Base-by-base conservation (phyloP, 1,140 invertebrate species). In the Penaeus vannamei region DNA sequence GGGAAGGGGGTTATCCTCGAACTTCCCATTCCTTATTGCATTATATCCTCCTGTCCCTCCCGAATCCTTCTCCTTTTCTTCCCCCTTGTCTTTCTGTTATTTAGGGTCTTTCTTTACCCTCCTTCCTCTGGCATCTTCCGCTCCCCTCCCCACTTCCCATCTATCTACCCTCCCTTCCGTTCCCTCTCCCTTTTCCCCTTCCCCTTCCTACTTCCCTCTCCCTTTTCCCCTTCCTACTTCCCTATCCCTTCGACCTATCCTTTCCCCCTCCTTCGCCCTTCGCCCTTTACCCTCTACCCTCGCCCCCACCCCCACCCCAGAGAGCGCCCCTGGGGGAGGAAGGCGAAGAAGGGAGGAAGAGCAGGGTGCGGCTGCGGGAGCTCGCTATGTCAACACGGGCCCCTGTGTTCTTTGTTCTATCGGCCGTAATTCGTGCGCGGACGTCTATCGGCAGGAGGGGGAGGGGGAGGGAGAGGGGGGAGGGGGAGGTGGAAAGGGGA, bases 11-110 rank as follows among this genome's bases (percentile, higher is more conserved):
- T 79, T 77, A 46, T 26, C 42, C 62, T 61, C 86, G 66, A 77
- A 26, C 85, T 72, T 62, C 77, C 61, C 79, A 64, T 72, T 72
- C 76, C 60, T 42, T 46, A 77, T 82, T 80, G 83, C 61, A 80
- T 62, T 80, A 61, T 80, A 59, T 12, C 46, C 66, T 32, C 62
- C 79, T 46, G 62, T 79, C 23, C 80, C 85, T 77, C 72, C 59
- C 62, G 69, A n/a, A 62, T n/a, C 42, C 53, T 53, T 12, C 53
- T 53, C 53, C 53, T 53, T 12, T 17, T 53, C 53, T 17, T 17
- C 53, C 10, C 14, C 17, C 53, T 53, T 17, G 12, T 53, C 53
- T 53, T 53, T 53, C 12, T 53, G n/a, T 36, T 61, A 79, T 77
- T 60, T 59, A 72, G 64, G 64, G 19, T 32, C 42, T 53, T 85